phyloP scores from a whole-genome alignment of 2,888 invertebrate genomes.

The Acanthosepion pharaonis region DNA sequence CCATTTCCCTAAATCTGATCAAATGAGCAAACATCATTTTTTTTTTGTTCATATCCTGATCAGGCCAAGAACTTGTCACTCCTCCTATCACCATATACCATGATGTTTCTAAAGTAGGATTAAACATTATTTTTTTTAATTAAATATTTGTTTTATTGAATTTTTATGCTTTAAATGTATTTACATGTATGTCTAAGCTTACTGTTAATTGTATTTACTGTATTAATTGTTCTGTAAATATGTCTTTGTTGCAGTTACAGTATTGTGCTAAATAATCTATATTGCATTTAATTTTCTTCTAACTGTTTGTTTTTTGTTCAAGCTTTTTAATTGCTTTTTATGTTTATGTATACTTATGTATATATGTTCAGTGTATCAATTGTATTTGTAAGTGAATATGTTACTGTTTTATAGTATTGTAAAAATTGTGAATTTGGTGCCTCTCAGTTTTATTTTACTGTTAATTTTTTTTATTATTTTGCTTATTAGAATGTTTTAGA shows the following conservation, averaged over 20 bases:
- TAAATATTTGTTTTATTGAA: neutral
- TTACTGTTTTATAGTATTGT: neutral
- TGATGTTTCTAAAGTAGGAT: neutral
- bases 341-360: neutral
- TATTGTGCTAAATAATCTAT: neutral
- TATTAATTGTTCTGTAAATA: constrained; percentile 6
- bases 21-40: too few relatives aligned
- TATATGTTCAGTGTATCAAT: neutral
- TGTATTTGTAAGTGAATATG: neutral
- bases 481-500: neutral
- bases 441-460: neutral
- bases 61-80: too few relatives aligned
- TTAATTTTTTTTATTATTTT: neutral
- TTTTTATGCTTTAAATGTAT: neutral
- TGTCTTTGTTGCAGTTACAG: neutral
- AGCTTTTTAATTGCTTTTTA: neutral
- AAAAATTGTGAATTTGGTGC: constrained; percentile 4
- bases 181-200: neutral
- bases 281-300: neutral
- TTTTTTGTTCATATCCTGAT: too few relatives aligned
- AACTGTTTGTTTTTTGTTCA: neutral
- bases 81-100: neutral
- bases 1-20: too few relatives aligned
- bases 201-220: neutral
- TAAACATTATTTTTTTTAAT: neutral